These are phyloP conservation scores for Acromyrmex charruanus DNA, from an alignment of 1,140 invertebrate genomes.

Conservation along the genomic window DNA sequence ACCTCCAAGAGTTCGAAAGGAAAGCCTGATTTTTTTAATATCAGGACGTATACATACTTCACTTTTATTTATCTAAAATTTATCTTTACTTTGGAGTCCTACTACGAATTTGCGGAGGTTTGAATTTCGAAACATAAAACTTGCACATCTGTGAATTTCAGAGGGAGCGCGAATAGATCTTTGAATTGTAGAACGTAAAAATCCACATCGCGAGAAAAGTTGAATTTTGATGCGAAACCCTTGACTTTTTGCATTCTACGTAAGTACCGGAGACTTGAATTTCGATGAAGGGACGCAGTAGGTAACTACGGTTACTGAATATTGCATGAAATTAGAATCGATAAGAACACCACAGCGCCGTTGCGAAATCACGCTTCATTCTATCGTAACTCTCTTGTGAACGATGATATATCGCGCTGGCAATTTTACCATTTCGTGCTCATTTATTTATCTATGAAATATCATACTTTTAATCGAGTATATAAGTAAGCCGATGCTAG, in stretches of 20 bases:
- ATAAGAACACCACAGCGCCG: slow-evolving; percentile 41
- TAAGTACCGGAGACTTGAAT: slow-evolving; percentile 54
- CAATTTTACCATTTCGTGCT: background rate
- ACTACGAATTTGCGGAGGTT: background rate
- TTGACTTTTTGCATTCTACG: slow-evolving; percentile 44
- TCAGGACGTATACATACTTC: background rate
- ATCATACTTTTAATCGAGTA: slow-evolving; percentile 27
- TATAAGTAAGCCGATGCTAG: slow-evolving; percentile 7
- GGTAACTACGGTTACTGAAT: slow-evolving; percentile 62
- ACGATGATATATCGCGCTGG: slow-evolving; percentile 35
- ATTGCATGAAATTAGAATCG: slow-evolving; percentile 65
- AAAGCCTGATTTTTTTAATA: background rate
- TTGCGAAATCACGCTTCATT: slow-evolving; percentile 35
- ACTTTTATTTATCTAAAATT: background rate
- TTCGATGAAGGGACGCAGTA: slow-evolving; percentile 46
- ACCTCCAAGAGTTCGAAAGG: background rate
- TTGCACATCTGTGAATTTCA: background rate
- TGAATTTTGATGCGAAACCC: slow-evolving; percentile 48
- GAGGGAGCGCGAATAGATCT: slow-evolving; percentile 21
- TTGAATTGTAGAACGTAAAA: slow-evolving; percentile 59
- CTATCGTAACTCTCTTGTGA: slow-evolving; percentile 34
- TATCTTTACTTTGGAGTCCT: background rate
- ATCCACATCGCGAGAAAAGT: slow-evolving; percentile 41
- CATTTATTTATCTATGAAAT: slow-evolving; percentile 53
- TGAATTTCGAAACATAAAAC: slow-evolving; percentile 8